Evolutionary conservation across 2,888 invertebrate genomes (phyloP).

Genomic region (Harpalus rubripes): DNA sequence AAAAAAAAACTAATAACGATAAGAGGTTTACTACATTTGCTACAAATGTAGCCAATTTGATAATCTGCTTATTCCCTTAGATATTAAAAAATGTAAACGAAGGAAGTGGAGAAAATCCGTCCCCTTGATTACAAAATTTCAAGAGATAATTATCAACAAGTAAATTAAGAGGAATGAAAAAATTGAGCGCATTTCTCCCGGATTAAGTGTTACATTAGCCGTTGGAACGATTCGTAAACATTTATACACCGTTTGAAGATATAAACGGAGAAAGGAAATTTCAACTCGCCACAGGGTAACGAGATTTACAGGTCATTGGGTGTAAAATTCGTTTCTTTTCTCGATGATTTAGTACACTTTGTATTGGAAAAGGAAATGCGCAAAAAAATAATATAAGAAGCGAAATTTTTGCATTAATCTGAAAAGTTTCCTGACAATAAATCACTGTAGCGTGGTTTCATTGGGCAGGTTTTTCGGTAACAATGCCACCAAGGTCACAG

Average conservation of each 20-base stretch:
- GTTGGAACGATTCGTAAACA: conserved; percentile 18
- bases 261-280: conserved; percentile 44
- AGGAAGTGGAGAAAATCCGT: conserved; percentile 3
- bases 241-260: conserved; percentile 54
- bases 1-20: too few relatives aligned
- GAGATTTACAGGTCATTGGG: conserved; percentile 61
- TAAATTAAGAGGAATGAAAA: conserved; percentile 45
- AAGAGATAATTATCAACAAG: conserved; percentile 56
- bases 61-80: neutral
- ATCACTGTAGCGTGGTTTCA: conserved; percentile 47
- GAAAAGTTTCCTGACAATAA: conserved; percentile 54
- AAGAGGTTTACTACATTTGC: neutral
- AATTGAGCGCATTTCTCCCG: conserved; percentile 9
- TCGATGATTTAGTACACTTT: conserved; percentile 54
- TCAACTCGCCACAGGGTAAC: conserved; percentile 54
- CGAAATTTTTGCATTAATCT: conserved; percentile 56
- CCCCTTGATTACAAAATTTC: conserved; percentile 18
- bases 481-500: conserved; percentile 36
- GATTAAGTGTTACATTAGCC: conserved; percentile 52
- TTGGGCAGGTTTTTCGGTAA: conserved; percentile 50
- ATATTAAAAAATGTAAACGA: conserved; percentile 32
- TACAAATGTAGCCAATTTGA: neutral
- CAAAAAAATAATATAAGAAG: conserved; percentile 59
- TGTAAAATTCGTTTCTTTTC: conserved; percentile 61
- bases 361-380: conserved; percentile 56